Evolutionary conservation across 2,888 invertebrate species (phyloP).

Genomic region (Xanthia togata): DNA sequence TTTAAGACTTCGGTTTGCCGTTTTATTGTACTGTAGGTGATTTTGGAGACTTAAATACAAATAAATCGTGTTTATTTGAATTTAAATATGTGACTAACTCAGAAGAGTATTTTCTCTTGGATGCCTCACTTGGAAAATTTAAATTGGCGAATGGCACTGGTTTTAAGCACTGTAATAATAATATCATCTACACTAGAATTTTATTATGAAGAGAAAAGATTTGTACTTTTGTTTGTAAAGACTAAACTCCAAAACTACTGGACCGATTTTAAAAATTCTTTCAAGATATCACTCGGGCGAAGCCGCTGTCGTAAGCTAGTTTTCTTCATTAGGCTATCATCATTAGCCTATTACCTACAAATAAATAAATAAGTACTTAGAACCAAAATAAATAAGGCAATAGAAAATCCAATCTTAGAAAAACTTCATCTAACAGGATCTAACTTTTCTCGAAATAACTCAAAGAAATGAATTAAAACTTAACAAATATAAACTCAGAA

Average conservation of each 20-base stretch:
- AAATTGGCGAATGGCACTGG: not conserved
- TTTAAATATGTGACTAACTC: not conserved
- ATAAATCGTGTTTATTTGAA: not conserved
- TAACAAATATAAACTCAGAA: conserved; percentile 14
- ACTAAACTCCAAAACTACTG: too few species aligned
- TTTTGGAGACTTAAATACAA: not conserved
- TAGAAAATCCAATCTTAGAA: conserved; percentile 4
- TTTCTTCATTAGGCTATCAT: not conserved
- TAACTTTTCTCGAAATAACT: not conserved
- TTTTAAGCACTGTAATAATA: not conserved
- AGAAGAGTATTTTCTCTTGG: conserved; percentile 8
- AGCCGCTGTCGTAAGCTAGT: too few species aligned
- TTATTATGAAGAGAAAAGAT: not conserved
- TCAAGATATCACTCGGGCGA: too few species aligned
- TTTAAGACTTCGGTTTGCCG: conserved; percentile 18
- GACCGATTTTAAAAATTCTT: too few species aligned
- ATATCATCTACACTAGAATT: too few species aligned
- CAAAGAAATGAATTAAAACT: conserved; percentile 28
- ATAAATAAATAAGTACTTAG: not conserved
- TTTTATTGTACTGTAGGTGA: conserved; percentile 14
- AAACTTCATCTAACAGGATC: not conserved
- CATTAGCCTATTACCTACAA: not conserved
- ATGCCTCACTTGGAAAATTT: not conserved
- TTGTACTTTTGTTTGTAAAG: not conserved
- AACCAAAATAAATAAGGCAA: not conserved